phyloP scores from a whole-genome alignment of 2,113 vertebrate genomes.

The Heteronetta atricapilla region DNA sequence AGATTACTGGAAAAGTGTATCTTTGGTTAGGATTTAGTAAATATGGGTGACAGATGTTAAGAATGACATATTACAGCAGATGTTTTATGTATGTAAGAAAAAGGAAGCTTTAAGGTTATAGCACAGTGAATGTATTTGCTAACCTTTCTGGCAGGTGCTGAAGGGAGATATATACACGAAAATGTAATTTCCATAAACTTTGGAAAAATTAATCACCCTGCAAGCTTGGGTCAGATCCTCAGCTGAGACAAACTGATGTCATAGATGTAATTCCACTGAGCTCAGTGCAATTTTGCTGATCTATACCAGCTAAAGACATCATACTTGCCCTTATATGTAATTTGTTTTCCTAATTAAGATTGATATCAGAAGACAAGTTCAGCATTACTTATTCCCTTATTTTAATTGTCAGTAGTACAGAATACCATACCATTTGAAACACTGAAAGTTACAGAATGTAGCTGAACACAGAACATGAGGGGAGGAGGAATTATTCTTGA shows the following conservation, averaged over 20 bases:
- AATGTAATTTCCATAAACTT: slow-evolving; percentile 24
- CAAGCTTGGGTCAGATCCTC: neutral
- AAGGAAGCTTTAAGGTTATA: slow-evolving; percentile 12
- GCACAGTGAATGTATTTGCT: slow-evolving; percentile 45
- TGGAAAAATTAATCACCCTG: slow-evolving; percentile 46
- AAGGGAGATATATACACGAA: slow-evolving; percentile 50
- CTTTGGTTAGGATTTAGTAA: slow-evolving; percentile 59
- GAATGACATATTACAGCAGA: slow-evolving; percentile 54
- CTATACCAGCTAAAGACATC: neutral
- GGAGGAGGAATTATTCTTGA: neutral
- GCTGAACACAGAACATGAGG: neutral
- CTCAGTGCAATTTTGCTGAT: neutral
- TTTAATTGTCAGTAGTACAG: neutral
- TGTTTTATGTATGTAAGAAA: slow-evolving; percentile 58
- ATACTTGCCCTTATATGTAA: neutral
- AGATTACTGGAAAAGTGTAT: slow-evolving; percentile 36
- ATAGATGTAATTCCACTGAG: neutral
- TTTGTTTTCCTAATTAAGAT: neutral
- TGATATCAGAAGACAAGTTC: neutral
- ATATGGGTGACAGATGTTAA: slow-evolving; percentile 70
- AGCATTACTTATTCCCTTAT: neutral
- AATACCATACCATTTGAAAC: neutral
- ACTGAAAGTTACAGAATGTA: neutral
- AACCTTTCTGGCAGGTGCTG: slow-evolving; percentile 61
- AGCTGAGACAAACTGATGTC: neutral